Percentiles rank a stretch among this genome's conserved stretches.
phyloP scores from a whole-genome alignment of 2,797 vertebrate species.

The Sebastes hubbsi region DNA sequence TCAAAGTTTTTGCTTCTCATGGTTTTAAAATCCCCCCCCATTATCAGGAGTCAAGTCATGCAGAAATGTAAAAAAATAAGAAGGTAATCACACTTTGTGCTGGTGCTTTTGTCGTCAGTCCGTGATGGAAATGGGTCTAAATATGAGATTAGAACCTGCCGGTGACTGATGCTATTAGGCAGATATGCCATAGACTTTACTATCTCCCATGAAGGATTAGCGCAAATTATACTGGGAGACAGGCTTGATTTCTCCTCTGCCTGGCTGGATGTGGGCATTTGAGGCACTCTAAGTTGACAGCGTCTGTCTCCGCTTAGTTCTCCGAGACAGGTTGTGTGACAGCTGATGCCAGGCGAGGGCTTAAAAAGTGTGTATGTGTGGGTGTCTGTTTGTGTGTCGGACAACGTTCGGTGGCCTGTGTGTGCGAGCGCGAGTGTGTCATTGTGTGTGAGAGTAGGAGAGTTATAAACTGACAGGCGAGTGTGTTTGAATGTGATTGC shows the following conservation, averaged over 20 bases:
- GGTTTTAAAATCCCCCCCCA: slow-evolving; percentile 51
- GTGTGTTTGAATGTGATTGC: slow-evolving; percentile 76
- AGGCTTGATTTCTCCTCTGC: slow-evolving; percentile 81
- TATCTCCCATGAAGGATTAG: slow-evolving; percentile 84
- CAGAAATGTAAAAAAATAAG: slow-evolving; percentile 76
- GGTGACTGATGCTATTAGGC: slow-evolving; percentile 85
- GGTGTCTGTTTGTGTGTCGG: slow-evolving; percentile 74
- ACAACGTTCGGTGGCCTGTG: slow-evolving; percentile 50
- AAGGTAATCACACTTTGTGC: slow-evolving; percentile 82
- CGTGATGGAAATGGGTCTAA: slow-evolving; percentile 83
- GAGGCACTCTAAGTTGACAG: slow-evolving; percentile 84
- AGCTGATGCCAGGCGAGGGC: slow-evolving; percentile 82
- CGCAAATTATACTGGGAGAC: slow-evolving; percentile 82
- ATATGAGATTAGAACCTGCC: slow-evolving; percentile 85
- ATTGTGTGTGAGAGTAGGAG: slow-evolving; percentile 42
- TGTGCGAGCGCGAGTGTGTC: slow-evolving; percentile 16
- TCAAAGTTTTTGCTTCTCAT: slow-evolving; percentile 57
- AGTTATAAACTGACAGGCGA: slow-evolving; percentile 79
- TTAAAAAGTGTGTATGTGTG: slow-evolving; percentile 79
- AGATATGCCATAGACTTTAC: slow-evolving; percentile 84
- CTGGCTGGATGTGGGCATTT: slow-evolving; percentile 81
- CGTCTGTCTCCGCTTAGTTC: slow-evolving; percentile 83
- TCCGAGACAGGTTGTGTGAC: slow-evolving; percentile 81
- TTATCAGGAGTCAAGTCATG: slow-evolving; percentile 81
- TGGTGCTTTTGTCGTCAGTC: slow-evolving; percentile 78